phyloP scores from a whole-genome alignment of 2,888 invertebrate species.

The Melanophora roralis region DNA sequence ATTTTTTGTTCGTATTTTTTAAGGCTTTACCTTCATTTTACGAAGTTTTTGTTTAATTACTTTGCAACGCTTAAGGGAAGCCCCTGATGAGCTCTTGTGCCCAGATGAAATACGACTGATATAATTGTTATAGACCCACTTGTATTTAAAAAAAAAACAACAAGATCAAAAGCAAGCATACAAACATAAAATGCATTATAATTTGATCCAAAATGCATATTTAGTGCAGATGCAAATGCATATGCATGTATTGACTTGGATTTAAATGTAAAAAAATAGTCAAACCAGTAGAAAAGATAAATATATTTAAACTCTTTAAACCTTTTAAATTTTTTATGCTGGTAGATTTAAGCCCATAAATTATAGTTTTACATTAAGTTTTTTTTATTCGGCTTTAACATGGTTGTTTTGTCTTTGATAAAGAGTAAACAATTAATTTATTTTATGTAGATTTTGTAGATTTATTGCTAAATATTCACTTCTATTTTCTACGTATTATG shows the following conservation, averaged over 20 bases:
- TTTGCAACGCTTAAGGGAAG: slow-evolving; percentile 13
- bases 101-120: slow-evolving; percentile 52
- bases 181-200: slow-evolving; percentile 18
- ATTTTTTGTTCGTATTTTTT: neutral
- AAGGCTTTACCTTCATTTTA: slow-evolving; percentile 58
- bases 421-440: neutral
- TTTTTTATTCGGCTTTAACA: neutral
- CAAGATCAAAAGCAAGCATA: slow-evolving; percentile 34
- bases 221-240: neutral
- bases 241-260: neutral
- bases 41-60: slow-evolving; percentile 36
- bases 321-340: no score
- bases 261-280: neutral
- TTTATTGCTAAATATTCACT: slow-evolving; percentile 28
- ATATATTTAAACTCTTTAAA: no score
- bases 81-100: slow-evolving; percentile 35
- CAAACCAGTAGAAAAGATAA: no score
- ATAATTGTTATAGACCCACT: neutral
- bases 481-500: neutral
- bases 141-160: slow-evolving; percentile 59
- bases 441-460: neutral
- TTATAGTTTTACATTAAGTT: neutral
- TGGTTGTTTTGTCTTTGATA: neutral
- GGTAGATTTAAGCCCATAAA: no score
- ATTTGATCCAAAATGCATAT: neutral